Base-by-base conservation (phyloP, 2,113 vertebrate genomes). In the Gymnarchus niloticus region DNA sequence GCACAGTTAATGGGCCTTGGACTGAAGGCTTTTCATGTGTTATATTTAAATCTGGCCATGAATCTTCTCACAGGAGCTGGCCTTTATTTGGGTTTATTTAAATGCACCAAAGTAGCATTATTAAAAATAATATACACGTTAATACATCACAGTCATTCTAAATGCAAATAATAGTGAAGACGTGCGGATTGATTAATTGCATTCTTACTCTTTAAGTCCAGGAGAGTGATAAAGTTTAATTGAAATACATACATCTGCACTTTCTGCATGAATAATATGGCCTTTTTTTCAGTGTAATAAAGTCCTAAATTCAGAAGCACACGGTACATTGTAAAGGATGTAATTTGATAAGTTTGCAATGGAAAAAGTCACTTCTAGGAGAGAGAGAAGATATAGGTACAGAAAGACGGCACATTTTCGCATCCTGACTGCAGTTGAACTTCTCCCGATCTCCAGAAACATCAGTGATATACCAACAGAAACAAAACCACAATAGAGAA, bases 1-100 rank as follows among this genome's bases (percentile, higher is more conserved):
- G 65, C 19, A 19, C 33, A 73, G 28, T 19, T 41, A 19, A 73
- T 2, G 1, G 28, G 3, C 12, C 28, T 69, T 69, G 14, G 25
- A 65, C 59, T 6, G 28, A 73, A 41, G 65, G 41, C 19, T 28
- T 41, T 69, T 33, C 33, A 1, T 41, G 28, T 19, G 65, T 73
- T n/a, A n/a, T n/a, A n/a, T n/a, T 73, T 73, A 73, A 73, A 69
- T 37, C 33, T 69, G 19, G 61, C 61, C 33, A 4, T 69, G 61
- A 33, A 41, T n/a, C 65, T 41, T 41, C n/a, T 73, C 3, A 6
- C 28, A 41, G 65, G 33, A 17, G 33, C 65, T 73, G 1, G 65
- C 17, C 65, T 73, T 73, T 73, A 73, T 73, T 73, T 73, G 65
- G 65, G 65, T 73, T 73, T 73, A 14, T 73, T 73, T 73, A 73